Percentiles rank a stretch among this genome's conserved stretches.
Conservation (phyloP, 2,797 vertebrate species). For the Diceros bicornis region DNA sequence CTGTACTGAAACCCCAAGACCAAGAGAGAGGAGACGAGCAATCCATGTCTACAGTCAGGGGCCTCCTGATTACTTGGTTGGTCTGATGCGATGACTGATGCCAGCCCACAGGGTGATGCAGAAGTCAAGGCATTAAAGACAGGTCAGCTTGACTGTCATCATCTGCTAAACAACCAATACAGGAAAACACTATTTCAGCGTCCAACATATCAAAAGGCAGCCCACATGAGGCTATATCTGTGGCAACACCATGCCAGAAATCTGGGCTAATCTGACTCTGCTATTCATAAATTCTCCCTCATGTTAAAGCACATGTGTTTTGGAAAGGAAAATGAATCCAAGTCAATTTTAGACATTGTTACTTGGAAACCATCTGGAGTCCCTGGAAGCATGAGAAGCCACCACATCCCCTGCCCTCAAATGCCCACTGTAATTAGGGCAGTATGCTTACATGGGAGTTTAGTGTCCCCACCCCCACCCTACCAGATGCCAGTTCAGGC, state of each 20-base stretch:
- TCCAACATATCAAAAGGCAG: conserved; percentile 51
- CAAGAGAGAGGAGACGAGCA: background rate
- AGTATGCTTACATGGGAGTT: conserved; percentile 68
- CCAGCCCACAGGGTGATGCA: background rate
- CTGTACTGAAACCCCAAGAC: background rate
- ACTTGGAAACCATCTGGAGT: conserved; percentile 85
- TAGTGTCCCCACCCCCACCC: conserved; percentile 42
- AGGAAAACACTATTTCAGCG: conserved; percentile 48
- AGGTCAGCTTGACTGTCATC: background rate
- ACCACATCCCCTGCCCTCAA: conserved; percentile 59
- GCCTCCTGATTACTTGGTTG: background rate
- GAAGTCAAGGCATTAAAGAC: background rate
- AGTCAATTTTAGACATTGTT: conserved; percentile 83
- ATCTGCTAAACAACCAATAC: background rate
- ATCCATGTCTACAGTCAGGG: background rate
- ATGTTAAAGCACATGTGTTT: conserved; percentile 79
- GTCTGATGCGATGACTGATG: background rate
- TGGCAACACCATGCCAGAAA: conserved; percentile 73
- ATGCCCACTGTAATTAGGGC: conserved; percentile 77
- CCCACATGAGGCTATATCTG: conserved; percentile 74
- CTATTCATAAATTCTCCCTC: conserved; percentile 84
- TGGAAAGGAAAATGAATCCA: conserved; percentile 75
- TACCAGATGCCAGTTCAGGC: conserved; percentile 46
- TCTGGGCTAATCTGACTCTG: conserved; percentile 79
- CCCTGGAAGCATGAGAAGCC: conserved; percentile 71